phyloP scores from a whole-genome alignment of 2,888 invertebrate genomes.

The Drosophila hamatofila region DNA sequence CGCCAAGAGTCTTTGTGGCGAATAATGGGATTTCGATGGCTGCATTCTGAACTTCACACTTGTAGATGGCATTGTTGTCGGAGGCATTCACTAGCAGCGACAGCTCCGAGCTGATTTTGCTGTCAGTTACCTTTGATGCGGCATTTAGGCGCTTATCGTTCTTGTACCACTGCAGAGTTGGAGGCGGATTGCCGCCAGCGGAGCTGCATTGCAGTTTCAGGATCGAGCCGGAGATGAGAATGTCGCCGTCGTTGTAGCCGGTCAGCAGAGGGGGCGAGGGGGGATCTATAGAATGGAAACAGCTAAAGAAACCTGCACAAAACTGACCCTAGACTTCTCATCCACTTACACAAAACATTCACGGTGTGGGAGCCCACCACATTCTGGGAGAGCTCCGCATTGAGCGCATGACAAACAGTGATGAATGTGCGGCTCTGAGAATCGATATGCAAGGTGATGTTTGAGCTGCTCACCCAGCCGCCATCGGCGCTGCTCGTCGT shows the following conservation, averaged over 20 bases:
- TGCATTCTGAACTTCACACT: constrained; percentile 83
- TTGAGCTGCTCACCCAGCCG: constrained; percentile 83
- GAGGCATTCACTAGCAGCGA: constrained; percentile 82
- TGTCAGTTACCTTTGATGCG: constrained; percentile 74
- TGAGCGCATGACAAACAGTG: constrained; percentile 82
- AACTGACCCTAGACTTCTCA: not conserved
- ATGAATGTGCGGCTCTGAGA: constrained; percentile 81
- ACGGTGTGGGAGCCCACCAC: constrained; percentile 83
- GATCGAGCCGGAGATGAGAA: constrained; percentile 82
- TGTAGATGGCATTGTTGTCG: constrained; percentile 83
- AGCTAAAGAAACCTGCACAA: constrained; percentile 20
- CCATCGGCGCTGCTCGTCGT: constrained; percentile 72
- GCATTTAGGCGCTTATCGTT: constrained; percentile 83
- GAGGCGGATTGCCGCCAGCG: constrained; percentile 82
- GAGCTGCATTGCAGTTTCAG: constrained; percentile 82
- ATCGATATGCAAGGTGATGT: constrained; percentile 78
- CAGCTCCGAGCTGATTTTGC: constrained; percentile 79
- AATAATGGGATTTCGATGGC: constrained; percentile 83
- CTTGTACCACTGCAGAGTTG: constrained; percentile 81
- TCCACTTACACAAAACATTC: constrained; percentile 82
- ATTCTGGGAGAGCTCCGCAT: constrained; percentile 82
- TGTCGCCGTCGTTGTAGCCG: constrained; percentile 82
- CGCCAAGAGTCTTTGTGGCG: constrained; percentile 80
- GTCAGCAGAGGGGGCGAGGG: constrained; percentile 81
- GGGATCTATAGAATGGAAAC: constrained; percentile 66